Evolutionary conservation across 2,113 vertebrate genomes (phyloP).

Genomic region (Chascanopsetta lugubris): DNA sequence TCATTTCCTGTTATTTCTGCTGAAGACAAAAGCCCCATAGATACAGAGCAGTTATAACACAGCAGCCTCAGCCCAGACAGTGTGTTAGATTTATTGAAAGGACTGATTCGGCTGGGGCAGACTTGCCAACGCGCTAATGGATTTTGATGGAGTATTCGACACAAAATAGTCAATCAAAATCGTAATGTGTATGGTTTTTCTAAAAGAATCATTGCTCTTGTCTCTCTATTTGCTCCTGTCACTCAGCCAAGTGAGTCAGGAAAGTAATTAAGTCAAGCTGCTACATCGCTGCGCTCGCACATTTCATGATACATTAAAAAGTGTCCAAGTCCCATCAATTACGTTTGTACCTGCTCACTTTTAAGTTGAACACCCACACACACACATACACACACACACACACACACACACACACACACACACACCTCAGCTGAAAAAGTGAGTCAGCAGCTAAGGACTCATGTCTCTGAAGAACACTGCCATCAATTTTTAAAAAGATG

Average conservation of each 20-base stretch:
- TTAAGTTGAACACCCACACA: neutral
- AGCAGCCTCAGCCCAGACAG: conserved; percentile 5
- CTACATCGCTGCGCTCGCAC: conserved; percentile 14
- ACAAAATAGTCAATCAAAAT: conserved; percentile 48
- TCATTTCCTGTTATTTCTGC: conserved; percentile 18
- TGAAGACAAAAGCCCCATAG: conserved; percentile 6
- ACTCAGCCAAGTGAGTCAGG: conserved; percentile 35
- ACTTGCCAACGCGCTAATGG: conserved; percentile 54
- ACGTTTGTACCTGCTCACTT: neutral
- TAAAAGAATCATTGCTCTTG: conserved; percentile 12
- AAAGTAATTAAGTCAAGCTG: conserved; percentile 38
- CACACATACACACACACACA: no score
- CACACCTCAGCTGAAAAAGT: neutral
- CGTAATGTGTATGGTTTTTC: conserved; percentile 25
- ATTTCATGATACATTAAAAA: conserved; percentile 8
- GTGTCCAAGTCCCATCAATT: neutral
- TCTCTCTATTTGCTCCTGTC: conserved; percentile 37
- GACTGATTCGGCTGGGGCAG: conserved; percentile 12
- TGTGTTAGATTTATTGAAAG: conserved; percentile 42
- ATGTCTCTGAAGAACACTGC: neutral
- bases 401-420: neutral
- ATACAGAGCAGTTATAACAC: conserved; percentile 34
- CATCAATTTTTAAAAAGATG: neutral
- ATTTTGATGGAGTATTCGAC: conserved; percentile 41
- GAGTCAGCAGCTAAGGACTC: neutral